phyloP scores from a whole-genome alignment of 30 jellyfish, hydroid and myxozoan genomes.

The Hydractinia echinata region DNA sequence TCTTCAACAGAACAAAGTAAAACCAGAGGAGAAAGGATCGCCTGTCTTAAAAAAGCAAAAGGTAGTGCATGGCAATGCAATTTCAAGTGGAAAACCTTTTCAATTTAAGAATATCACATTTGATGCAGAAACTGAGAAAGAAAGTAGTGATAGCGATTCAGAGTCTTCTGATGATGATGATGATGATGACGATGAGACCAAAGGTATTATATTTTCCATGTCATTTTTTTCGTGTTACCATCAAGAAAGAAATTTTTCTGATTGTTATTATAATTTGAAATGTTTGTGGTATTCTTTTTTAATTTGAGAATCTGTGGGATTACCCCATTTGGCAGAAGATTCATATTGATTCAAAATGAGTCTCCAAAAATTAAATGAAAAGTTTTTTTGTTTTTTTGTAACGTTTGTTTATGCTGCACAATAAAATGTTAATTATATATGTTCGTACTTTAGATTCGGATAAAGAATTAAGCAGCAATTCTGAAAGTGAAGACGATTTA shows the following conservation, averaged over 20 bases:
- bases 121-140: conserved; percentile 20
- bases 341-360: no score
- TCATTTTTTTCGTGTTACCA: neutral
- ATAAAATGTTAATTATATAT: neutral
- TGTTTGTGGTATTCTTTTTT: neutral
- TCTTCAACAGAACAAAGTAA: neutral
- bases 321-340: no score
- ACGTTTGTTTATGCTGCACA: neutral
- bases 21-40: neutral
- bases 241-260: neutral
- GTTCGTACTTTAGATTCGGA: neutral
- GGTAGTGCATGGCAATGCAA: neutral
- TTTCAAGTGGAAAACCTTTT: conserved; percentile 33
- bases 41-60: conserved; percentile 5
- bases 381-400: neutral
- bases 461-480: neutral
- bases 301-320: neutral
- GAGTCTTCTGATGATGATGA: neutral
- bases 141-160: conserved; percentile 25
- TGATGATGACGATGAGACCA: neutral
- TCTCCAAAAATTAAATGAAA: no score
- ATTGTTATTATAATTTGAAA: no score
- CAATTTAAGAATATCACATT: conserved; percentile 21
- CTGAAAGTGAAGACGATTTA: neutral
- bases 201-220: neutral